Conservation (phyloP, 1,140 invertebrate species). For the Popillia japonica region DNA sequence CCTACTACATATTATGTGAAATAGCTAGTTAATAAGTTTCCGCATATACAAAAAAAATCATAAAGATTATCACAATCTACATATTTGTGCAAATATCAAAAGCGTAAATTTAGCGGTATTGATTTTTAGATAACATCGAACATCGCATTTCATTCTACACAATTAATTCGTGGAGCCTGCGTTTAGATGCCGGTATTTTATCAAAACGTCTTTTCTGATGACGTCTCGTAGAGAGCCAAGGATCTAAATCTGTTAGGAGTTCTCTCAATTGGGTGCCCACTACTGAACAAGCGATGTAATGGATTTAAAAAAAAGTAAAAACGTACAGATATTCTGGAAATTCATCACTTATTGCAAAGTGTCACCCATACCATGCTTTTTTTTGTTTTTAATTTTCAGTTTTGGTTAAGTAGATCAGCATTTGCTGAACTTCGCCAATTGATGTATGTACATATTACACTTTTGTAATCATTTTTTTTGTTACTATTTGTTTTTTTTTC, state of each 20-base stretch:
- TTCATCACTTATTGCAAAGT: neutral
- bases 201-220: no score
- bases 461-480: no score
- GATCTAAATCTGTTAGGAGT: neutral
- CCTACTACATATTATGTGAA: no score
- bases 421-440: no score
- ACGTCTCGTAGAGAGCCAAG: no score
- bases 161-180: neutral
- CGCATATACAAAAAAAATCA: no score
- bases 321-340: neutral
- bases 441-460: no score
- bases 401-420: no score
- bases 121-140: neutral
- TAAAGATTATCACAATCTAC: no score
- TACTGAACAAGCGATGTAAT: neutral
- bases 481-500: no score
- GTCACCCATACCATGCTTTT: neutral
- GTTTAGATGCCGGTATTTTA: neutral
- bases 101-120: neutral
- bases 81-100: slow-evolving; percentile 15
- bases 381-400: no score
- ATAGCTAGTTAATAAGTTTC: no score
- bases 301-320: neutral
- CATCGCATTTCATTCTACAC: neutral
- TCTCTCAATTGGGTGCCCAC: neutral